Percentiles rank a stretch among this genome's conserved stretches.
phyloP scores from a whole-genome alignment of 2,797 vertebrate genomes.

The Eupleurogrammus muticus region DNA sequence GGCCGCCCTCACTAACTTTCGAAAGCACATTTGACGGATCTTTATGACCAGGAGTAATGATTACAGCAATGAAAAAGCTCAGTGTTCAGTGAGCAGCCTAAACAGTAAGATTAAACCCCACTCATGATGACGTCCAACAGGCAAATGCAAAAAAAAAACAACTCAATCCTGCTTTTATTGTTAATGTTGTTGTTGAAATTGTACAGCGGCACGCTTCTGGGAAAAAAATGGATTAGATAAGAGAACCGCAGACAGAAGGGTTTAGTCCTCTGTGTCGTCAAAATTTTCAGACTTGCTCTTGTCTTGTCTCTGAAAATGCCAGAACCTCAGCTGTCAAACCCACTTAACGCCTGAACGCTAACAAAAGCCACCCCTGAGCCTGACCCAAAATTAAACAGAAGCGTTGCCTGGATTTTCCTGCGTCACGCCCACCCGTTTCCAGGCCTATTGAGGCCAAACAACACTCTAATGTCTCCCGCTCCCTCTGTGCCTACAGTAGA shows the following conservation, averaged over 20 bases:
- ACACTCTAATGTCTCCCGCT: slow-evolving; percentile 30
- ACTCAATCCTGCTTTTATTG: background rate
- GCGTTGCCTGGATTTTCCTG: slow-evolving; percentile 21
- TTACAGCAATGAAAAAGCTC: too few species aligned
- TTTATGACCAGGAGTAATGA: too few species aligned
- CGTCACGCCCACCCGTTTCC: slow-evolving; percentile 39
- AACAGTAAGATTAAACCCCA: slow-evolving; percentile 5
- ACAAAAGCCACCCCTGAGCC: background rate
- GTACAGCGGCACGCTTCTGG: background rate
- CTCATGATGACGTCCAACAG: background rate
- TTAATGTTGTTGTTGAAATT: background rate
- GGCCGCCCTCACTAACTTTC: too few species aligned
- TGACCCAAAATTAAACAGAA: slow-evolving; percentile 27
- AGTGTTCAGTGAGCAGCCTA: background rate
- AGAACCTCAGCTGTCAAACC: background rate
- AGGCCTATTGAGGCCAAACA: slow-evolving; percentile 50
- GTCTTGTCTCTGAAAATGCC: background rate
- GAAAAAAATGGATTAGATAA: slow-evolving; percentile 5
- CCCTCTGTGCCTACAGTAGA: slow-evolving; percentile 54
- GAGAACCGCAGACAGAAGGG: background rate
- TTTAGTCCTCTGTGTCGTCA: background rate
- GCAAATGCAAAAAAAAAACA: background rate
- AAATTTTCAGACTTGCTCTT: background rate
- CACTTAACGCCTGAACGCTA: slow-evolving; percentile 11
- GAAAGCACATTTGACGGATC: too few species aligned